phyloP scores from a whole-genome alignment of 2,888 invertebrate genomes.

The Pseudanteris insignis region DNA sequence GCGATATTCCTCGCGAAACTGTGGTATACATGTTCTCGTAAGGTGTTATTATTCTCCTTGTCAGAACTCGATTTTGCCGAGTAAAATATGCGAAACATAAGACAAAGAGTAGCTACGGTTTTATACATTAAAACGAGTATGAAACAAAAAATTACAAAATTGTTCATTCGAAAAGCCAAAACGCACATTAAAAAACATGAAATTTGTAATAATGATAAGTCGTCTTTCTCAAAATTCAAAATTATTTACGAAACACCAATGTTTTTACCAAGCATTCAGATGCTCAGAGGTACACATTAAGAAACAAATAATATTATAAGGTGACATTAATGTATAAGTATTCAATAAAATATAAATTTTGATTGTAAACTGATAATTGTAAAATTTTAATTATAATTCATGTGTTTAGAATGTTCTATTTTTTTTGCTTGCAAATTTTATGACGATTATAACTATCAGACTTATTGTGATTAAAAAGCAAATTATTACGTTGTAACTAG shows the following conservation, averaged over 20 bases:
- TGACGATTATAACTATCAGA: too few species aligned
- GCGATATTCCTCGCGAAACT: conserved; percentile 6
- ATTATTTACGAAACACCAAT: background rate
- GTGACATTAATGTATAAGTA: too few species aligned
- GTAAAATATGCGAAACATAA: background rate
- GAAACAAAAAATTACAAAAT: background rate
- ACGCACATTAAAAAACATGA: background rate
- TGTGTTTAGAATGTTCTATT: too few species aligned
- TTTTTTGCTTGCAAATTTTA: too few species aligned
- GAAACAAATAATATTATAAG: too few species aligned
- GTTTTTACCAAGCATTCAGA: too few species aligned
- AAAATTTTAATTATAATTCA: too few species aligned
- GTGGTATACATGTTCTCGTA: background rate
- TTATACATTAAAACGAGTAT: conserved; percentile 3
- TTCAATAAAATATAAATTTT: too few species aligned
- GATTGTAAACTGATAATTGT: too few species aligned
- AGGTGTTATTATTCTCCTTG: background rate
- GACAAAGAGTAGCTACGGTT: conserved; percentile 4
- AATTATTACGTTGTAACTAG: too few species aligned
- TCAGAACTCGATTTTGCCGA: conserved; percentile 1
- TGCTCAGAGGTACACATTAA: too few species aligned
- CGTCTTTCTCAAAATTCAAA: background rate
- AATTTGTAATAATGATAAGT: background rate
- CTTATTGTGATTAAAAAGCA: too few species aligned
- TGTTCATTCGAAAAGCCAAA: background rate